A percentile compares a stretch with the other conserved stretches of the same genome.
phyloP scores from a whole-genome alignment of 2,888 invertebrate genomes.

The Polietes domitor region DNA sequence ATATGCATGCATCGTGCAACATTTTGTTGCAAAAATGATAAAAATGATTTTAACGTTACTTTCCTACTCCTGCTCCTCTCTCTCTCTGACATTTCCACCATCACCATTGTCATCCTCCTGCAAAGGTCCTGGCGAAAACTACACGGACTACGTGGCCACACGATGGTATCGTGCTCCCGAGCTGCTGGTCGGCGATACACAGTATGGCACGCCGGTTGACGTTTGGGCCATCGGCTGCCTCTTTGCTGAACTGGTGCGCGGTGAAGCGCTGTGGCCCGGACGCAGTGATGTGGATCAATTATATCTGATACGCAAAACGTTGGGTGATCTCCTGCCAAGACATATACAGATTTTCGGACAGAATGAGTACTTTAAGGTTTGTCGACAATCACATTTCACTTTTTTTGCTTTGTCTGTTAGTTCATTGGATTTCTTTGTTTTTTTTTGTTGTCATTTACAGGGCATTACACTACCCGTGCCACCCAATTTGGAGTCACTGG shows the following conservation, averaged over 20 bases:
- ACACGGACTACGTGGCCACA: slow-evolving; percentile 99
- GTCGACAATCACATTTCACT: slow-evolving; percentile 2
- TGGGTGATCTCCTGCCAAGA: slow-evolving; percentile 95
- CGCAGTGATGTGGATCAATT: slow-evolving; percentile 99
- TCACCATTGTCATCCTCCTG: not conserved
- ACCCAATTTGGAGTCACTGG: slow-evolving; percentile 91
- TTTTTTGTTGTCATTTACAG: slow-evolving; percentile 80
- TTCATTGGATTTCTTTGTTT: slow-evolving; percentile 80
- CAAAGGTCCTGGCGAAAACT: slow-evolving; percentile 96
- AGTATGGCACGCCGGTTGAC: slow-evolving; percentile 94
- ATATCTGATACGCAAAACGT: slow-evolving; percentile 95
- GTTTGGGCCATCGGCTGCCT: slow-evolving; percentile 99
- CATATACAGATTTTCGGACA: slow-evolving; percentile 98
- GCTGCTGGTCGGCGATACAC: slow-evolving; percentile 97
- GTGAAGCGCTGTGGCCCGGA: slow-evolving; percentile 98
- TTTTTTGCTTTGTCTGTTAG: not conserved
- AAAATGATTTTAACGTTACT: slow-evolving; percentile 35
- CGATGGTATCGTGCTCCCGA: slow-evolving; percentile 99
- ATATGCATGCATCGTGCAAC: not conserved
- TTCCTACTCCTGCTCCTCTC: not conserved
- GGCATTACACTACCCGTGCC: slow-evolving; percentile 97
- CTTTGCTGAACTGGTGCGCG: slow-evolving; percentile 92
- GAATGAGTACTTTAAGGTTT: slow-evolving; percentile 91
- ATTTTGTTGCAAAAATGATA: not conserved
- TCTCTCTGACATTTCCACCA: slow-evolving; percentile 18